Evolutionary conservation across 2,797 vertebrate species (phyloP).

Genomic region (Pseudochirops cupreus): DNA sequence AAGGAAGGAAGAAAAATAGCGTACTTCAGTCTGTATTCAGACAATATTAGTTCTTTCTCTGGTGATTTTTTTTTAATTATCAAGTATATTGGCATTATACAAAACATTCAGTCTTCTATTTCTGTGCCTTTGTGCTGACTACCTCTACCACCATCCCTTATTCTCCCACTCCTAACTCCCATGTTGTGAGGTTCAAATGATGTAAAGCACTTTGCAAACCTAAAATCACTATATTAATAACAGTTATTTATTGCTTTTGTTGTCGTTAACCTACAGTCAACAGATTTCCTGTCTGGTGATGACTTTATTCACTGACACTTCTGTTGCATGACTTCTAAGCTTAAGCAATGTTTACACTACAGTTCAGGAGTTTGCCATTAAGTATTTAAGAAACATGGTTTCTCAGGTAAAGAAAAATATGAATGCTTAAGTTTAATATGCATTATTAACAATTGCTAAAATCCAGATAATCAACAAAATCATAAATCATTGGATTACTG

Average conservation of each 20-base stretch:
- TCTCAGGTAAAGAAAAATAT: background rate
- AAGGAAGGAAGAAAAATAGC: background rate
- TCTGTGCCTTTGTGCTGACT: background rate
- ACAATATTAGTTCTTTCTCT: background rate
- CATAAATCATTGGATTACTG: background rate
- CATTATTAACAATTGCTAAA: background rate
- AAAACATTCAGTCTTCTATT: background rate
- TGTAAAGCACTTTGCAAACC: background rate
- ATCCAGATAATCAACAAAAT: background rate
- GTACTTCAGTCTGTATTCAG: background rate
- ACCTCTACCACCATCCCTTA: background rate
- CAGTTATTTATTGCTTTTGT: background rate
- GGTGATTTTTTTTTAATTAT: background rate
- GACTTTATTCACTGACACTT: background rate
- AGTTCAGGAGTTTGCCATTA: background rate
- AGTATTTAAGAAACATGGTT: background rate
- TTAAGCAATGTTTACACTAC: background rate
- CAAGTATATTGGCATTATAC: background rate
- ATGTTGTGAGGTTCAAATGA: background rate
- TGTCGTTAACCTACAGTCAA: background rate
- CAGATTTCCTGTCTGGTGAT: background rate
- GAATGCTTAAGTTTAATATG: background rate
- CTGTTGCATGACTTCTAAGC: background rate
- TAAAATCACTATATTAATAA: background rate
- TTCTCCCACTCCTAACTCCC: background rate